Percentiles rank a stretch among this genome's conserved stretches.
These are phyloP conservation scores for Monoplex corrugatus DNA, from an alignment of 2,888 invertebrate genomes.

Conservation along the genomic window DNA sequence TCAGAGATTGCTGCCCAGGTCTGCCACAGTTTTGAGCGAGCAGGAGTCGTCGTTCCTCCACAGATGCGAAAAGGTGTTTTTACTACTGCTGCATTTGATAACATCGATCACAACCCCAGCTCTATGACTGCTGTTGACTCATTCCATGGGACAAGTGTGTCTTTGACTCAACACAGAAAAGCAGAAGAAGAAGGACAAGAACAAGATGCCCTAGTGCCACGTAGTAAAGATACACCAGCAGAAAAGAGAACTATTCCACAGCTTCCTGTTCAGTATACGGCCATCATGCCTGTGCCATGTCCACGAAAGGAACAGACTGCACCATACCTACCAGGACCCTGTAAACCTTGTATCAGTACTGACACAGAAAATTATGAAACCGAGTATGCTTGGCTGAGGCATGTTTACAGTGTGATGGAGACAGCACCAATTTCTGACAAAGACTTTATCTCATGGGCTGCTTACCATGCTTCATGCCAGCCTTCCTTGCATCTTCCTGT, in stretches of 20 bases:
- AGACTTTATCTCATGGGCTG: neutral
- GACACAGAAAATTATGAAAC: neutral
- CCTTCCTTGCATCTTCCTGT: neutral
- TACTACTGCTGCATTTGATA: constrained; percentile 53
- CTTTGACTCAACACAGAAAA: constrained; percentile 49
- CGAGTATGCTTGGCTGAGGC: neutral
- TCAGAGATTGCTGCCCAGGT: neutral
- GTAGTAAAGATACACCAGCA: neutral
- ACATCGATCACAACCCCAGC: constrained; percentile 55
- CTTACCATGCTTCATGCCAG: neutral
- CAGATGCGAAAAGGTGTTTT: constrained; percentile 44
- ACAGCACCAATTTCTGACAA: neutral
- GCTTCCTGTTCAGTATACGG: neutral
- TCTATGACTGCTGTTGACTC: constrained; percentile 50
- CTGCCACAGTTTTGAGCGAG: constrained; percentile 16
- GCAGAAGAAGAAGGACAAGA: constrained; percentile 3
- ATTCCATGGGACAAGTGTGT: constrained; percentile 56
- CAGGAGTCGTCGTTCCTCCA: constrained; percentile 49
- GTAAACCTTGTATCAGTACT: neutral
- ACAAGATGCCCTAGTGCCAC: neutral
- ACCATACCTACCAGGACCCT: neutral
- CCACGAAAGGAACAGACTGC: neutral
- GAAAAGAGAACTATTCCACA: neutral
- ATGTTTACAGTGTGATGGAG: neutral
- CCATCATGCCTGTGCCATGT: neutral